Percentiles rank a stretch among this genome's conserved stretches.
Conservation (phyloP, 1,140 invertebrate species). For the Solenopsis invicta region DNA sequence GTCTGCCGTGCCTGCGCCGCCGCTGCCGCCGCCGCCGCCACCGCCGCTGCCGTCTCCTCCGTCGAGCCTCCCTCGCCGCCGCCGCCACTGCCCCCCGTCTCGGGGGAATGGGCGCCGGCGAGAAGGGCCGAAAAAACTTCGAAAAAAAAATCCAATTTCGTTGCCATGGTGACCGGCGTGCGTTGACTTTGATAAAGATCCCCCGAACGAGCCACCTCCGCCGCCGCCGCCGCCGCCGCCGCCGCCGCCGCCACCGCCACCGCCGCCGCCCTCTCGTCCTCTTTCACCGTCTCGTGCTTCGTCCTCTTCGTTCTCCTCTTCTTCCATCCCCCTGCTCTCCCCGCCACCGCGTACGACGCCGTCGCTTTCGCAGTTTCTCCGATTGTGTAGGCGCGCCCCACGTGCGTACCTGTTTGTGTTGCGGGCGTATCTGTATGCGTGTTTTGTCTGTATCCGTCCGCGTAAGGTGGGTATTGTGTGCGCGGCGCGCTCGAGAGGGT, state of each 20-base stretch:
- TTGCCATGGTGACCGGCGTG: conserved; percentile 86
- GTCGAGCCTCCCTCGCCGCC: conserved; percentile 71
- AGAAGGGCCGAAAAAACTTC: conserved; percentile 86
- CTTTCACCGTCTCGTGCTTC: conserved; percentile 56
- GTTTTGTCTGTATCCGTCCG: not conserved
- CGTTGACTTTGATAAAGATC: conserved; percentile 87
- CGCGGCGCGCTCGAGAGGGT: conserved; percentile 12
- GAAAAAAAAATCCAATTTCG: conserved; percentile 87
- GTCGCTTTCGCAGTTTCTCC: conserved; percentile 75
- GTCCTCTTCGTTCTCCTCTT: conserved; percentile 60
- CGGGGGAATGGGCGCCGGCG: conserved; percentile 74
- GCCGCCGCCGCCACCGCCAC: conserved; percentile 60
- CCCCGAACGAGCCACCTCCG: conserved; percentile 77
- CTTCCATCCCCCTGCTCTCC: conserved; percentile 41
- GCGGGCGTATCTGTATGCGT: not conserved
- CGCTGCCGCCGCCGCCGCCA: conserved; percentile 42
- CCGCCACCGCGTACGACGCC: conserved; percentile 66
- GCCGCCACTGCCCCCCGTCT: conserved; percentile 54
- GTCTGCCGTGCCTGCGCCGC: conserved; percentile 27
- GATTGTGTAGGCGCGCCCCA: conserved; percentile 69
- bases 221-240: conserved; percentile 63
- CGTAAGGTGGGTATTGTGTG: conserved; percentile 29
- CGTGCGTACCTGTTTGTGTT: conserved; percentile 55
- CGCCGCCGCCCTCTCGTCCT: conserved; percentile 41
- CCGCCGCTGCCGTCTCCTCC: conserved; percentile 64